Evolutionary conservation across 1,140 invertebrate species (phyloP), one percentile per base, ranked within the genome.

Genomic region (Bombus sibiricus): DNA sequence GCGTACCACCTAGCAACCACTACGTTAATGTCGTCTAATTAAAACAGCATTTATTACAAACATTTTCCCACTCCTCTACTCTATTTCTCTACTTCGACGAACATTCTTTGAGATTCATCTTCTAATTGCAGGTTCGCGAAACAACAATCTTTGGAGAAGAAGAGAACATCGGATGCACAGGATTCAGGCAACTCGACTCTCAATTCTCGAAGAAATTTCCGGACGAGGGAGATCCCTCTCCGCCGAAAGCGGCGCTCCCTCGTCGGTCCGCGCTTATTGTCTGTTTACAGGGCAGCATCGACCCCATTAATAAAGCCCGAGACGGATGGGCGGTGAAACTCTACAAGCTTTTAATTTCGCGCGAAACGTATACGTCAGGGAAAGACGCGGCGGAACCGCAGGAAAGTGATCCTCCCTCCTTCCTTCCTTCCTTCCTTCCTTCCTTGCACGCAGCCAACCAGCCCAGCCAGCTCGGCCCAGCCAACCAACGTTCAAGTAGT

Each of bases 311-410:
- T 91, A 90, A 79, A 87, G 77, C 79, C 86, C 83, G 87, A 88
- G 88, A 88, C 83, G 85, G 82, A 90, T 86, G 89, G 86, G 88
- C 81, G 83, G 77, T 76, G 89, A 78, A 89, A 86, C 92, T 91
- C 81, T 85, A 88, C 86, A 87, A 92, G 89, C 86, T 91, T 92
- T 91, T 93, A 92, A 92, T 93, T 92, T 88, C 86, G 86, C 83
- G 86, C 68, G 88, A 89, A 92, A 86, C 90, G 87, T 92, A 89
- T 91, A 92, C 78, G 80, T 86, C 79, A 77, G 59, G 66, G 22
- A 80, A 74, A 90, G 76, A 79, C 83, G 64, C 69, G 64, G 69
- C 77, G 78, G 78, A 90, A 90, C 89, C 89, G 74, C 89, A 89
- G 81, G 71, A 64, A 90, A 88, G 83, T 72, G 86, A 81, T 81